Percentiles rank a stretch among this genome's conserved stretches.
These are phyloP conservation scores for Asteroscopus sphinx DNA, from an alignment of 2,888 invertebrate species.

Conservation along the genomic window DNA sequence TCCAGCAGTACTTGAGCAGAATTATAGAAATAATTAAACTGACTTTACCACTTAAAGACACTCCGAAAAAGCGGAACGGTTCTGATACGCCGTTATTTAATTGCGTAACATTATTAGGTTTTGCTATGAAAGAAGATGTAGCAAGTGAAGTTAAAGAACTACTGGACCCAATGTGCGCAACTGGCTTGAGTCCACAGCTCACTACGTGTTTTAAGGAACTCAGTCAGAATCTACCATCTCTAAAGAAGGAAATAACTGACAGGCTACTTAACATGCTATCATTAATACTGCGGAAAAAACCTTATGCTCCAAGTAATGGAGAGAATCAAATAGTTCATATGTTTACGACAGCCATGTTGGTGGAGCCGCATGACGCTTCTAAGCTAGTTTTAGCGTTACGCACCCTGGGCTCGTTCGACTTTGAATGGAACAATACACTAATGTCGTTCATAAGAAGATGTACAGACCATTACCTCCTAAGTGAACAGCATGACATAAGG, in stretches of 20 bases:
- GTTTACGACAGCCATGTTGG: slow-evolving; percentile 78
- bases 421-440: slow-evolving; percentile 96
- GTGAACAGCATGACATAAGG: slow-evolving; percentile 96
- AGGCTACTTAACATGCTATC: slow-evolving; percentile 97
- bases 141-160: slow-evolving; percentile 94
- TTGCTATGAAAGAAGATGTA: slow-evolving; percentile 95
- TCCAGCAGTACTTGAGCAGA: slow-evolving; percentile 93
- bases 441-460: slow-evolving; percentile 98
- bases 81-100: slow-evolving; percentile 97
- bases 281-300: slow-evolving; percentile 96
- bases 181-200: slow-evolving; percentile 96
- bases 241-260: slow-evolving; percentile 97
- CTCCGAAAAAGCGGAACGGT: slow-evolving; percentile 93
- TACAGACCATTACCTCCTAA: slow-evolving; percentile 96
- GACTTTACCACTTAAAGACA: slow-evolving; percentile 94
- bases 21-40: slow-evolving; percentile 95
- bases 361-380: slow-evolving; percentile 93
- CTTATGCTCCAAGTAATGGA: slow-evolving; percentile 91
- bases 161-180: slow-evolving; percentile 97
- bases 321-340: slow-evolving; percentile 82
- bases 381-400: slow-evolving; percentile 97
- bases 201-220: slow-evolving; percentile 97
- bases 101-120: slow-evolving; percentile 97
- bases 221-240: slow-evolving; percentile 95
- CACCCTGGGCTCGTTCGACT: slow-evolving; percentile 97